Evolutionary conservation across 2,797 vertebrate genomes (phyloP).

Genomic region (Petrocephalus schoutedeni): DNA sequence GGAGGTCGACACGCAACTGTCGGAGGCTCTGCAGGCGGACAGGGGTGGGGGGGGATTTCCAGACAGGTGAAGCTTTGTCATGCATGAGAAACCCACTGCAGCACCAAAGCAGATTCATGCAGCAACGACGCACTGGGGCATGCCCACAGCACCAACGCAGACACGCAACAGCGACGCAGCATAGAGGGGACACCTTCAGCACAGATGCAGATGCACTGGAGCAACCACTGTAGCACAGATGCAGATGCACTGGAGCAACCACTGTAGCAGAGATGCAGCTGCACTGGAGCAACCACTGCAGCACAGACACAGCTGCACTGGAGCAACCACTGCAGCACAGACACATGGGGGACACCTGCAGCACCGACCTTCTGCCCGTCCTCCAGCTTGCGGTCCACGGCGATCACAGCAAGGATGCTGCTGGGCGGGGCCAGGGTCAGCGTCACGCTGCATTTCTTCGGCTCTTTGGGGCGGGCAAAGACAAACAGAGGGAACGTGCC

Average conservation of each 20-base stretch:
- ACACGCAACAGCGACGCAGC: neutral
- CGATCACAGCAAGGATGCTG: constrained; percentile 54
- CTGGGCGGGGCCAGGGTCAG: constrained; percentile 64
- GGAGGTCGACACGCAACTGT: constrained; percentile 74
- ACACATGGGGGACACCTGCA: neutral
- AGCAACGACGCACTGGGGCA: neutral
- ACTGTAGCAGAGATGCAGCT: too few relatives aligned
- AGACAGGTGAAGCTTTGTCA: neutral
- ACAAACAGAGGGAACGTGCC: neutral
- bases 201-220: constrained; percentile 48
- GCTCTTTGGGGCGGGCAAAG: constrained; percentile 57
- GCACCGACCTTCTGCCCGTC: constrained; percentile 82
- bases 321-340: too few relatives aligned
- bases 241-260: too few relatives aligned
- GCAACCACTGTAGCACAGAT: too few relatives aligned
- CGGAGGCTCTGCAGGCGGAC: constrained; percentile 69
- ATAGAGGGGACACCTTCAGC: too few relatives aligned
- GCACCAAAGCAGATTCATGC: neutral
- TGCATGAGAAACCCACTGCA: neutral
- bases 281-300: too few relatives aligned
- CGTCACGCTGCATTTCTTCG: constrained; percentile 70
- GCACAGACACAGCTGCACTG: too few relatives aligned
- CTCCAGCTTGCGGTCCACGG: constrained; percentile 83
- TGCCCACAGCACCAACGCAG: neutral
- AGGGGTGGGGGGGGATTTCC: neutral